These are phyloP conservation scores for Periophthalmus magnuspinnatus DNA, from an alignment of 2,797 vertebrate genomes.

Conservation along the genomic window DNA sequence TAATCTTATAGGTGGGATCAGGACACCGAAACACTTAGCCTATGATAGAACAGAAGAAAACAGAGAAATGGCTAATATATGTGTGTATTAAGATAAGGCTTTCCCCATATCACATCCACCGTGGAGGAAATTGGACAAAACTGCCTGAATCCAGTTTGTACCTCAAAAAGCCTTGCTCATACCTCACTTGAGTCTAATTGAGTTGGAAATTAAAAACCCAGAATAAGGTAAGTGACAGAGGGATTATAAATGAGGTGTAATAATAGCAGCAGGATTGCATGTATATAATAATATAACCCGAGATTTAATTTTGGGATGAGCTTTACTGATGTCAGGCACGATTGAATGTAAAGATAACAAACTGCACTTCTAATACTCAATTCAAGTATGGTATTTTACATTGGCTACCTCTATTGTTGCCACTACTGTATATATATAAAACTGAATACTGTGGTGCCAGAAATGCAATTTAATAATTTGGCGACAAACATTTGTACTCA, in stretches of 20 bases:
- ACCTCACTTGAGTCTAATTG: slow-evolving; percentile 68
- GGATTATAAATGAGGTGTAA: slow-evolving; percentile 73
- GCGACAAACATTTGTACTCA: too few relatives aligned
- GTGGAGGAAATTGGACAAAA: slow-evolving; percentile 56
- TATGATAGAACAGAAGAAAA: background rate
- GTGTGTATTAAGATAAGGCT: slow-evolving; percentile 37
- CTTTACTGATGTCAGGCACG: slow-evolving; percentile 2
- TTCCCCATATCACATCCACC: slow-evolving; percentile 25
- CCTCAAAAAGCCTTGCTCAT: slow-evolving; percentile 54
- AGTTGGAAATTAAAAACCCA: slow-evolving; percentile 69
- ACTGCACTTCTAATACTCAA: background rate
- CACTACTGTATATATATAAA: too few relatives aligned
- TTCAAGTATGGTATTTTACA: too few relatives aligned
- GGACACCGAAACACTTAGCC: background rate
- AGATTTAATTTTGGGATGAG: slow-evolving; percentile 43
- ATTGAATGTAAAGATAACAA: slow-evolving; percentile 17
- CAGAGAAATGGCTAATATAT: slow-evolving; percentile 18
- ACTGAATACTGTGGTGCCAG: too few relatives aligned
- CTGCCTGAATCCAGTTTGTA: slow-evolving; percentile 29
- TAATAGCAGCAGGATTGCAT: slow-evolving; percentile 69
- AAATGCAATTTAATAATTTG: too few relatives aligned
- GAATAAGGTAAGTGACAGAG: slow-evolving; percentile 71
- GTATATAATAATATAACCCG: slow-evolving; percentile 52
- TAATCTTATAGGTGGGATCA: too few relatives aligned
- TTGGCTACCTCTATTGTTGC: too few relatives aligned